Evolutionary conservation across 1,140 invertebrate species (phyloP).

Genomic region (Drosophila quadrilineata): DNA sequence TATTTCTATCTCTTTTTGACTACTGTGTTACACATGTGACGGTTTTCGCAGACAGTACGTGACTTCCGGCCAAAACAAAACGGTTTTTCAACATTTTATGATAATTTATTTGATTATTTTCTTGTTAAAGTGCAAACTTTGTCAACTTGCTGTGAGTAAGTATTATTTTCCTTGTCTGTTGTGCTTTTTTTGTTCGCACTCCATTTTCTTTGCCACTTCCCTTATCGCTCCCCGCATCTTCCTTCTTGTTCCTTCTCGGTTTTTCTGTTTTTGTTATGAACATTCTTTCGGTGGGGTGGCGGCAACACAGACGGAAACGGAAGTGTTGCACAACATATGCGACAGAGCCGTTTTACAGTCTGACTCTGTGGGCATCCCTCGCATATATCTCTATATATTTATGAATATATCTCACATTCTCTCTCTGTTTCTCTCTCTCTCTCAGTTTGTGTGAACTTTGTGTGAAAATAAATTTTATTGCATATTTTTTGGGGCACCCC

Average conservation of each 20-base stretch:
- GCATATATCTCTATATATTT: no score
- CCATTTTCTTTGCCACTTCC: constrained; percentile 5
- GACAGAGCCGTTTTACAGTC: constrained; percentile 35
- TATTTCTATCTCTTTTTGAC: background rate
- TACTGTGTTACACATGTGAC: constrained; percentile 19
- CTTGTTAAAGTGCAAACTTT: constrained; percentile 79
- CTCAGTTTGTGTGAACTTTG: background rate
- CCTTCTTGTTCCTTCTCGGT: no score
- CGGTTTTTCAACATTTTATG: constrained; percentile 73
- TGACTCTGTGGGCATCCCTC: constrained; percentile 3
- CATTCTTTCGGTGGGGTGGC: constrained; percentile 22
- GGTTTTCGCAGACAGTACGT: constrained; percentile 68
- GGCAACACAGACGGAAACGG: constrained; percentile 70
- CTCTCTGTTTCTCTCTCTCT: background rate
- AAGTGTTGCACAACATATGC: constrained; percentile 78
- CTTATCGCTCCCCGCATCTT: no score
- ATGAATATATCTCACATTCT: background rate
- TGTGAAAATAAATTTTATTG: constrained; percentile 73
- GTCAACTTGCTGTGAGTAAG: constrained; percentile 42
- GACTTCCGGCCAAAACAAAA: constrained; percentile 79
- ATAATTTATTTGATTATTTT: constrained; percentile 80
- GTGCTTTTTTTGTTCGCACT: constrained; percentile 16
- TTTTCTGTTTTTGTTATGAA: constrained; percentile 5
- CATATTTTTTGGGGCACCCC: constrained; percentile 67
- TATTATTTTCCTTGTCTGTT: background rate